Evolutionary conservation across 2,797 vertebrate species (phyloP), one percentile per base, ranked within the genome.

Genomic region (Fistularia tabacaria): DNA sequence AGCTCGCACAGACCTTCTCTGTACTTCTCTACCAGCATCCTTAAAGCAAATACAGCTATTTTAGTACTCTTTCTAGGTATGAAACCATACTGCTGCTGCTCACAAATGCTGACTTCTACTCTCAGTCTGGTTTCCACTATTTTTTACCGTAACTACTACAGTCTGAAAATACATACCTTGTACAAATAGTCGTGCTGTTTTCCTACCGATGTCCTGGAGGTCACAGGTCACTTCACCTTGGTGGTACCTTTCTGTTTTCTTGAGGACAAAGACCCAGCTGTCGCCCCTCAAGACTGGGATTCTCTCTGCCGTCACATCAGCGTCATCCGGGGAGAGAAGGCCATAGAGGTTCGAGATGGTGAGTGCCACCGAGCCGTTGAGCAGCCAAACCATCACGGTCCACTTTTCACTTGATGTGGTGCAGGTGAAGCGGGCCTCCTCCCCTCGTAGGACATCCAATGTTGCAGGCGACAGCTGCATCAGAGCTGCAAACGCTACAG

Each of bases 141-240:
- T 25, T 25, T 2, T 25, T 25, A 2, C 25, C 25, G 2, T 25
- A 25, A 25, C 25, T 25, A 25, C 25, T 25, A 52, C 14, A 10
- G 11, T 6, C 8, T 14, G 0, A 39, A 59, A 14, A 15, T 48
- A 75, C 76, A 62, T 8, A 95, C 94, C 94, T 92, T 95, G 90
- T 13, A 96, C 92, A 0, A 84, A 79, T 50, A 96, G 91, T 37
- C 62, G 89, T 1, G 93, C 90, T 0, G 85, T 80, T 9, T 55
- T 69, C 9, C 46, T 59, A 0, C 49, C 48, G 6, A 76, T 13
- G 1, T 61, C 73, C 80, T 92, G 87, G 14, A 88, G 71, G 71
- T 86, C 91, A 80, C 94, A 96, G 36, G 72, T 84, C 64, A 89
- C 81, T 25, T 3, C 84, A 51, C 41, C 54, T 54, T 87, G 56